Evolutionary conservation across 2,113 vertebrate genomes (phyloP).

Genomic region (Xiphias gladius): DNA sequence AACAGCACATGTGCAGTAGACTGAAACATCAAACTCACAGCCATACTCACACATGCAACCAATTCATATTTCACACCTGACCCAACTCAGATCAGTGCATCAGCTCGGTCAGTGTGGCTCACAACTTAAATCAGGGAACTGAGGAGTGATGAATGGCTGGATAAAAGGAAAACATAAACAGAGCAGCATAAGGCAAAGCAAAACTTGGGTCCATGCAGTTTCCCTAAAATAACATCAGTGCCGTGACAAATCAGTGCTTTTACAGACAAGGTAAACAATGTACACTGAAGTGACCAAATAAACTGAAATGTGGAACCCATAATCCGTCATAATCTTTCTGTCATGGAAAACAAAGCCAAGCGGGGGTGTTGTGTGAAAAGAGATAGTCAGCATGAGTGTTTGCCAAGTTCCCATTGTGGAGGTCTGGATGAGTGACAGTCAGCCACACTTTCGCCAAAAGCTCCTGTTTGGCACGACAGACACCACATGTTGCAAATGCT

Average conservation of each 20-base stretch:
- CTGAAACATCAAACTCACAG: constrained; percentile 57
- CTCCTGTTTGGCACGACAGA: constrained; percentile 20
- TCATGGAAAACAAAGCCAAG: constrained; percentile 34
- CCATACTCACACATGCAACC: constrained; percentile 79
- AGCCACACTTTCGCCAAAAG: constrained; percentile 22
- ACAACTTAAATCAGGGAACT: constrained; percentile 80
- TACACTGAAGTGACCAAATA: constrained; percentile 6
- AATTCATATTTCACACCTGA: constrained; percentile 76
- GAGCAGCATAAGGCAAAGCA: constrained; percentile 66
- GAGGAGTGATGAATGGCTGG: constrained; percentile 77
- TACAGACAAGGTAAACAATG: constrained; percentile 38
- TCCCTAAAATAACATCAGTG: constrained; percentile 40
- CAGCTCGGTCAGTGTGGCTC: constrained; percentile 74
- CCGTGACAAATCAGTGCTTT: constrained; percentile 25
- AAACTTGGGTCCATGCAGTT: constrained; percentile 51
- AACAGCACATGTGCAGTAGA: constrained; percentile 30
- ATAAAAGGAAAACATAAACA: constrained; percentile 75
- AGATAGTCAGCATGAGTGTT: constrained; percentile 26
- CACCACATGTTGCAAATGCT: constrained; percentile 9
- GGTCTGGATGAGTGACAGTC: constrained; percentile 49
- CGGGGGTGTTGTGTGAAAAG: constrained; percentile 23
- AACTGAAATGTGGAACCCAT: constrained; percentile 23
- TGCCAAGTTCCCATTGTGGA: constrained; percentile 47
- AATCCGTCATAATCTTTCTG: constrained; percentile 28
- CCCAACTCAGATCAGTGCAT: constrained; percentile 74